A percentile compares a stretch with the other conserved stretches of the same genome.
Evolutionary conservation across 2,888 invertebrate species (phyloP).

Genomic region (Ichneumon xanthorius): DNA sequence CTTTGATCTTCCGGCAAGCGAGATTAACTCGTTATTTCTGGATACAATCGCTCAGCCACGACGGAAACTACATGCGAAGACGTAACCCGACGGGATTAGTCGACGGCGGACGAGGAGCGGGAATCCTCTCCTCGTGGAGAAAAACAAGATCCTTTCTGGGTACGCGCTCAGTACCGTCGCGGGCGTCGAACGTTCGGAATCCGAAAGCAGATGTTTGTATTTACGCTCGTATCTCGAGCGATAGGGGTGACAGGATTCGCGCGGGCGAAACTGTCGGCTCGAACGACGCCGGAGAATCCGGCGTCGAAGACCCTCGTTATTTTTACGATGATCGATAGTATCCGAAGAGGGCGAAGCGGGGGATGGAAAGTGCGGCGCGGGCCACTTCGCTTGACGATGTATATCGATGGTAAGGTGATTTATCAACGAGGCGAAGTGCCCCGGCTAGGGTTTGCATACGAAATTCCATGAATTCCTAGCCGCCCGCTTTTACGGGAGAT

Average conservation of each 20-base stretch:
- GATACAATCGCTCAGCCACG: conserved; percentile 40
- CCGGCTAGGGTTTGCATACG: conserved; percentile 66
- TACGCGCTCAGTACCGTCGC: conserved; percentile 30
- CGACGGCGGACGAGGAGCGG: conserved; percentile 75
- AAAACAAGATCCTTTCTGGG: conserved; percentile 33
- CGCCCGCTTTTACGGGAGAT: conserved; percentile 21
- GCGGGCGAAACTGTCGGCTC: conserved; percentile 35
- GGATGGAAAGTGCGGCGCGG: conserved; percentile 53
- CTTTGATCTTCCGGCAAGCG: conserved; percentile 54
- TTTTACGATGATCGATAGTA: conserved; percentile 73
- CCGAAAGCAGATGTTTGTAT: conserved; percentile 81
- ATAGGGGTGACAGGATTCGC: conserved; percentile 61
- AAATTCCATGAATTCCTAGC: conserved; percentile 62
- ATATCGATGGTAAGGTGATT: conserved; percentile 72
- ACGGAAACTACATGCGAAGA: conserved; percentile 21
- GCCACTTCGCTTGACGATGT: conserved; percentile 59
- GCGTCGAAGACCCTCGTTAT: conserved; percentile 70
- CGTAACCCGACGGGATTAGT: conserved; percentile 51
- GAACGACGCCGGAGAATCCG: conserved; percentile 52
- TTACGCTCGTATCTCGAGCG: conserved; percentile 69
- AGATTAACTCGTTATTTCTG: conserved; percentile 80
- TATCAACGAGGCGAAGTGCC: conserved; percentile 69
- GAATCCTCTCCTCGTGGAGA: conserved; percentile 72
- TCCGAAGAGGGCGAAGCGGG: conserved; percentile 40
- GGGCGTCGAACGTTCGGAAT: conserved; percentile 76